phyloP scores from a whole-genome alignment of 2,797 vertebrate genomes.

The Sebastes kiyomatsui region DNA sequence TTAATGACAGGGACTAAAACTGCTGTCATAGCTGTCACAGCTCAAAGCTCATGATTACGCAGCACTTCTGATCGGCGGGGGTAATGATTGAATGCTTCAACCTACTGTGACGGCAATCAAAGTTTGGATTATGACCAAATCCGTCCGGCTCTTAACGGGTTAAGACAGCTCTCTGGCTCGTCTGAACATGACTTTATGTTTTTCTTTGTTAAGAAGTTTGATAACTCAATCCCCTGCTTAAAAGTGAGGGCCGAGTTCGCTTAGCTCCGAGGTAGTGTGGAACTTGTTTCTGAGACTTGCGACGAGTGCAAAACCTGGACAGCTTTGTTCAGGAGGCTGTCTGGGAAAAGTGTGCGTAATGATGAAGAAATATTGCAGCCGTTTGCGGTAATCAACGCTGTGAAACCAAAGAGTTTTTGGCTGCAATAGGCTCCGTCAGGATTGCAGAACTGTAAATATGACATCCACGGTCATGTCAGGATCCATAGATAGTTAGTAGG shows the following conservation, averaged over 20 bases:
- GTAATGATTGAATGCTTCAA: slow-evolving; percentile 1
- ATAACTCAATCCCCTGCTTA: slow-evolving; percentile 15
- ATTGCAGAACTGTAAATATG: slow-evolving; percentile 53
- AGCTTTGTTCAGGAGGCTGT: slow-evolving; percentile 1
- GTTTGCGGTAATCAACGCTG: slow-evolving; percentile 53
- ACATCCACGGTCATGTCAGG: slow-evolving; percentile 34
- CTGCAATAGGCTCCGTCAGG: slow-evolving; percentile 30
- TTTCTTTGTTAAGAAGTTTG: slow-evolving; percentile 3
- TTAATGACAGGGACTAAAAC: neutral
- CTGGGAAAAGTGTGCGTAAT: slow-evolving; percentile 19
- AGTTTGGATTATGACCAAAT: slow-evolving; percentile 26
- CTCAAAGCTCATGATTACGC: slow-evolving; percentile 1
- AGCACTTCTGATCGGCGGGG: neutral
- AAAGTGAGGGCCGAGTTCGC: neutral
- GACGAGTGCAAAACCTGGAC: neutral
- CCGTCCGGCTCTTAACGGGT: neutral
- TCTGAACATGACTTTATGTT: neutral
- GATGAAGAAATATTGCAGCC: slow-evolving; percentile 30
- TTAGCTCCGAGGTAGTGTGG: neutral
- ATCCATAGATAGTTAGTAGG: neutral
- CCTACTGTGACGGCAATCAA: slow-evolving; percentile 24
- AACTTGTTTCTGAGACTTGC: neutral
- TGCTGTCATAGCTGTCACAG: neutral
- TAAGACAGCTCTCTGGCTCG: neutral
- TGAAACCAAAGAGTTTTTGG: slow-evolving; percentile 47